A percentile compares a stretch with the other conserved stretches of the same genome.
Conservation (phyloP, 2,113 vertebrate genomes). For the Phalacrocorax carbo region DNA sequence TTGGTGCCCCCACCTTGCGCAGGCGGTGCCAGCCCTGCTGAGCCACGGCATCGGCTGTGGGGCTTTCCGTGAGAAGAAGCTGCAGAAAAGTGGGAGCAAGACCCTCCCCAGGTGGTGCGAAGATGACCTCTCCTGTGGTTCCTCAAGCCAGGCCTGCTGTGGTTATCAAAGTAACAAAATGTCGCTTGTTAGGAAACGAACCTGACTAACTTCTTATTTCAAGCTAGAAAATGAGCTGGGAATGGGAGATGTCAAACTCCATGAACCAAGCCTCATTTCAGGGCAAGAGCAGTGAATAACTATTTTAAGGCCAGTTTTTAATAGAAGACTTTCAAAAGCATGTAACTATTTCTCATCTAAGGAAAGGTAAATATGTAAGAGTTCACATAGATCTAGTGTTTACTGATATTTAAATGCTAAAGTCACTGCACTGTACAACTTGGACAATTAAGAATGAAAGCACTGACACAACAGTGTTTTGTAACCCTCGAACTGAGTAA, state of each 20-base stretch:
- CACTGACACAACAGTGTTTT: neutral
- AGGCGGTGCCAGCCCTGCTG: neutral
- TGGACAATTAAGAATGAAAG: neutral
- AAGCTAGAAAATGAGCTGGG: neutral
- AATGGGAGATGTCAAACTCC: neutral
- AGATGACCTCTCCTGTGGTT: accelerated
- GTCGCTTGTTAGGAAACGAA: neutral
- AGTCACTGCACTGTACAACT: neutral
- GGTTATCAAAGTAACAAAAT: neutral
- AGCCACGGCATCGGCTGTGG: accelerated
- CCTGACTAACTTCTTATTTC: accelerated
- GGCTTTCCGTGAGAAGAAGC: neutral
- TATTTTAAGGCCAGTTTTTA: neutral
- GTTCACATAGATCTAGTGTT: neutral
- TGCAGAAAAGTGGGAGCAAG: accelerated
- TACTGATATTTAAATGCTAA: neutral
- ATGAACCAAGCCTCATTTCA: neutral
- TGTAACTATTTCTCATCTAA: neutral
- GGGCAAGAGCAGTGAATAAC: neutral
- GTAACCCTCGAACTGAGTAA: neutral
- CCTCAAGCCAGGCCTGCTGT: neutral
- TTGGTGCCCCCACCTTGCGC: neutral
- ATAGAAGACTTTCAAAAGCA: neutral
- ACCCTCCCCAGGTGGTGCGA: no score
- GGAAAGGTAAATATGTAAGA: neutral